Evolutionary conservation across 2,888 invertebrate genomes (phyloP), one percentile per base, ranked within the genome.

Genomic region (Rhagonycha lutea): DNA sequence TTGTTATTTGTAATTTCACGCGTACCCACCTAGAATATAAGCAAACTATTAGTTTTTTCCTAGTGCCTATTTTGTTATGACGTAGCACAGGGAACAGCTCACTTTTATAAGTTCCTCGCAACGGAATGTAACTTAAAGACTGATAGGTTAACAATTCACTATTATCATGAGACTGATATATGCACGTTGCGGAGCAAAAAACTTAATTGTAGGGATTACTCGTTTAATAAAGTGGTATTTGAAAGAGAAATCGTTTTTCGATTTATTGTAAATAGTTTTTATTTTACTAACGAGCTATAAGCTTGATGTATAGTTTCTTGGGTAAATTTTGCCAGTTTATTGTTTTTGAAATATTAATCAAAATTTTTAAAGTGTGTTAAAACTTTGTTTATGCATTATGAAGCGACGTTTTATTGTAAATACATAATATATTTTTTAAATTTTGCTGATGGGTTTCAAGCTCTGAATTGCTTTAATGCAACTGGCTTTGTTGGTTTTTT

Each of bases 71-170:
- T 65, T 12, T 65, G 63, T 23, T 65, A 24, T 24, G 10, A 24
- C 26, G 63, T 65, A 24, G 63, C 63, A 65, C 63, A 24, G 63
- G 63, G 26, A 65, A 24, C 63, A 12, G 63, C 63, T 65, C 63
- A 65, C 63, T 24, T 65, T 65, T 65, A 65, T 65, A 65, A 65
- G 63, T 65, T 65, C 63, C 63, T 65, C 63, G 63, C 63, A 65
- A 65, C 63, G 63, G 63, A 65, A 65, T 65, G 63, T 65, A 65
- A 65, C 63, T 65, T 65, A 65, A 65, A 65, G 63, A 65, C 63
- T 65, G 63, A 65, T 65, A 65, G 63, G 63, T 24, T 65, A 65
- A 65, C 26, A 26, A 65, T 24, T 65, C 63, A 65, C 63, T 65
- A 65, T 65, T 65, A 65, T 65, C 63, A 65, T 65, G 63, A 65